Percentiles rank a stretch among this genome's conserved stretches.
phyloP scores from a whole-genome alignment of 2,888 invertebrate species.

The Tipula confusa region DNA sequence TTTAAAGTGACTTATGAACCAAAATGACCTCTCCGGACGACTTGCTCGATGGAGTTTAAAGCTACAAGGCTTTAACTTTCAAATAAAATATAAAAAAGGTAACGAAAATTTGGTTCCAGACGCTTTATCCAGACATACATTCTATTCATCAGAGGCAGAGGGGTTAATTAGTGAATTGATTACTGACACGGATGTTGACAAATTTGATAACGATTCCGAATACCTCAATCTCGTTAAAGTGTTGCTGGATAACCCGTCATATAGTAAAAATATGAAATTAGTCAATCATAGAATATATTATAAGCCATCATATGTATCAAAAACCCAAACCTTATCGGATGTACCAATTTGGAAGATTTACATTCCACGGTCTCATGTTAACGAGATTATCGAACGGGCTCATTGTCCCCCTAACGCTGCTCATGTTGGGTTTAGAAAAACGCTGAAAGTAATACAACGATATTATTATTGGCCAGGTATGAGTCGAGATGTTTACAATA shows the following conservation, averaged over 20 bases:
- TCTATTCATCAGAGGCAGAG: background rate
- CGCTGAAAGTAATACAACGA: background rate
- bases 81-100: background rate
- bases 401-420: background rate
- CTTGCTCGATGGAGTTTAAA: background rate
- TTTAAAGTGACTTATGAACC: background rate
- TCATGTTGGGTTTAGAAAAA: background rate
- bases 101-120: no score
- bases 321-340: background rate
- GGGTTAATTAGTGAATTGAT: background rate
- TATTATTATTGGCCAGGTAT: conserved; percentile 26
- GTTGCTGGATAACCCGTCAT: no score
- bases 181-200: background rate
- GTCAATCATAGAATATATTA: background rate
- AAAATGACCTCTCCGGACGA: background rate
- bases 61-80: background rate
- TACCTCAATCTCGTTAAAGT: background rate
- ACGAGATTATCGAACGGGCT: background rate
- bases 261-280: background rate
- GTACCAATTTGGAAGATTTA: background rate
- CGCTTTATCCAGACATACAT: background rate
- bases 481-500: background rate
- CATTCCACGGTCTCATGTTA: background rate
- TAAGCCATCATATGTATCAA: background rate
- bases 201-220: background rate